Evolutionary conservation across 2,797 vertebrate genomes (phyloP), one percentile per base, ranked within the genome.

Genomic region (Hypotaenidia philippensis): DNA sequence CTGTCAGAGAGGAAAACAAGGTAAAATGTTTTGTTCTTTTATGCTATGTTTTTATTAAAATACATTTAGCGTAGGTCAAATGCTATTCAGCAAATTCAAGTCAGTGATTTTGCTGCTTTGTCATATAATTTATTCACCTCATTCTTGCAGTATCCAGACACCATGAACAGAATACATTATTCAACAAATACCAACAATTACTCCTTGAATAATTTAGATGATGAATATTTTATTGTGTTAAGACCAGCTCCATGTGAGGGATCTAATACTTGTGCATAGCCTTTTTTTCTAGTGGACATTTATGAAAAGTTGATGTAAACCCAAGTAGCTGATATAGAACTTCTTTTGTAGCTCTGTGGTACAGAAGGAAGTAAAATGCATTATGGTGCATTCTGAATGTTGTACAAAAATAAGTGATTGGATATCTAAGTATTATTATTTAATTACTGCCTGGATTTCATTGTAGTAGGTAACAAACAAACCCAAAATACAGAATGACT

Each of bases 101-200:
- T 63, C 75, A 83, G 69, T 89, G 69, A 65, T 91, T 91, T 86
- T 92, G 20, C 63, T 92, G n/a, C 66, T 87, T 96, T 89, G 45
- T 63, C 40, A 66, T 66, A 87, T 83, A 92, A 94, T 91, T 86
- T 93, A 95, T 96, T 97, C 93, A 66, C 59, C 45, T 84, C 44
- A 53, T 82, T 77, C 66, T 83, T 60, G 26, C 45, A 65, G 56
- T 60, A 95, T 93, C 90, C 91, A 91, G 84, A 77, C 56, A 87
- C 55, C 57, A 94, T 66, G 84, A 87, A 87, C 57, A 69, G 84
- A 95, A 96, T 95, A 72, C 32, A 93, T 94, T 93, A 94, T 95
- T 96, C 82, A 87, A 94, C 87, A 97, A 96, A 94, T 89, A 92
- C 65, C 41, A 93, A 94, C 90, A 96, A 94, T 96, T 96, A 86